Base-by-base conservation (phyloP, 1,140 invertebrate species). In the Pinna nobilis region DNA sequence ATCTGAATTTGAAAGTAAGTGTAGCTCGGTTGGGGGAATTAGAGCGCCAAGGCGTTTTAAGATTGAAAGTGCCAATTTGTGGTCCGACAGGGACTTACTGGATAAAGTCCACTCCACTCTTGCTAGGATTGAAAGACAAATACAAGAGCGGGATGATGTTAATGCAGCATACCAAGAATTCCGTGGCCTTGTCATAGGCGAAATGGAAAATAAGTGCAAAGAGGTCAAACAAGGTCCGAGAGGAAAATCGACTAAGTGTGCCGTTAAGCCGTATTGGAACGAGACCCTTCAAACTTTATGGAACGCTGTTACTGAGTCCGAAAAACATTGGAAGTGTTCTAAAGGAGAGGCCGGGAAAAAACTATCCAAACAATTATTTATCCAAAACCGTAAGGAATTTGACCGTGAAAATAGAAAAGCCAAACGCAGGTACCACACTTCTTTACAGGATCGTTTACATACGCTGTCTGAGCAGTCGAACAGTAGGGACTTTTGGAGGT, bases 241-340 rank as follows among this genome's bases (percentile, higher is more conserved):
- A 9, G n/a, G n/a, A 44, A 32, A 9, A 25, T 11, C 2, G 3
- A 15, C 9, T 32, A 65, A 65, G 20, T 18, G 37, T 50, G n/a
- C n/a, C n/a, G n/a, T n/a, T n/a, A 65, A 65, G 50, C 61, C 61
- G 15, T 65, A 65, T 20, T 65, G 61, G 44, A 50, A 37, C 25
- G 20, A 65, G 2, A 47, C 47, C 9, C 33, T 65, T 5, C 44
- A 65, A 65, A 11, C 47, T 32, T 28, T 15, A 33, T 65, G 61
- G 61, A 33, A 50, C 28, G 13, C 18, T n/a, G 57, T 37, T n/a
- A n/a, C 32, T 37, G 33, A 60, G 39, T 11, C 30, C 20, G 33
- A 60, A 35, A 3, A 20, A 39, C 18, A 60, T 3, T 35, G 57
- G 33, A 60, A 39, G 39, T 15, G 32, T n/a, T 44, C 9, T 44